A percentile compares a stretch with the other conserved stretches of the same genome.
Evolutionary conservation across 1,140 invertebrate species (phyloP).

Genomic region (Macrostomum lignano): DNA sequence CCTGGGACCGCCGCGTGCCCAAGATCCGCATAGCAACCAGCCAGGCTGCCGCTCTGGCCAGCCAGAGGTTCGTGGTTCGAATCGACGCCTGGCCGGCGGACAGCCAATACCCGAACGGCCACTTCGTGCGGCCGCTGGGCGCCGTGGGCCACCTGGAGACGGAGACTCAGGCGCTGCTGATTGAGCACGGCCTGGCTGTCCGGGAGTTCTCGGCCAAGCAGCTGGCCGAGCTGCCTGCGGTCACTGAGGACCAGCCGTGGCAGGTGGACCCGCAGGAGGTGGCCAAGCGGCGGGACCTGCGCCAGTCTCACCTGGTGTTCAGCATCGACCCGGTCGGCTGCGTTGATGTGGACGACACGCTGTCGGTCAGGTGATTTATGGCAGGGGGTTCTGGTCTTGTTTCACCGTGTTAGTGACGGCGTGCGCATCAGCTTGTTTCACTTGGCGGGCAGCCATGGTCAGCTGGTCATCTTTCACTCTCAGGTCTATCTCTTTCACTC

Average conservation of each 20-base stretch:
- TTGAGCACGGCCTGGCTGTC: slow-evolving; percentile 42
- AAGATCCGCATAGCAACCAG: slow-evolving; percentile 28
- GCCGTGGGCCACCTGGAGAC: slow-evolving; percentile 46
- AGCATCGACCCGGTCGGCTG: slow-evolving; percentile 63
- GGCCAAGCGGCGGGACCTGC: slow-evolving; percentile 10
- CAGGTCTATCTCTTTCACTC: too few species aligned
- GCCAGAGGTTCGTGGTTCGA: slow-evolving; percentile 27
- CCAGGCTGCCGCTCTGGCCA: slow-evolving; percentile 17
- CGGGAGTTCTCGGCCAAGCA: slow-evolving; percentile 15
- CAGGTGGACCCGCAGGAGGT: slow-evolving; percentile 10
- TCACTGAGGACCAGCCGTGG: slow-evolving; percentile 13
- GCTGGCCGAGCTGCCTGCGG: slow-evolving; percentile 16
- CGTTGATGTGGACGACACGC: slow-evolving; percentile 82
- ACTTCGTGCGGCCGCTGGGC: slow-evolving; percentile 28
- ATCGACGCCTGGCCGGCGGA: slow-evolving; percentile 28
- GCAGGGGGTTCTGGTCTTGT: too few species aligned
- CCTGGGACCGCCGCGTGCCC: slow-evolving; percentile 27
- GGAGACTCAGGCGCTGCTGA: slow-evolving; percentile 65
- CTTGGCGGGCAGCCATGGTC: too few species aligned
- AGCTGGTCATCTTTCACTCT: too few species aligned
- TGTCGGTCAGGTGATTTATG: slow-evolving; percentile 29
- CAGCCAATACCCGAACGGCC: slow-evolving; percentile 29
- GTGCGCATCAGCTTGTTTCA: too few species aligned
- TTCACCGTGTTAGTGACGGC: too few species aligned
- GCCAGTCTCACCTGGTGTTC: slow-evolving; percentile 14